Evolutionary conservation across 2,888 invertebrate species (phyloP), one percentile per base, ranked within the genome.

Genomic region (Dicyrtomina minuta): DNA sequence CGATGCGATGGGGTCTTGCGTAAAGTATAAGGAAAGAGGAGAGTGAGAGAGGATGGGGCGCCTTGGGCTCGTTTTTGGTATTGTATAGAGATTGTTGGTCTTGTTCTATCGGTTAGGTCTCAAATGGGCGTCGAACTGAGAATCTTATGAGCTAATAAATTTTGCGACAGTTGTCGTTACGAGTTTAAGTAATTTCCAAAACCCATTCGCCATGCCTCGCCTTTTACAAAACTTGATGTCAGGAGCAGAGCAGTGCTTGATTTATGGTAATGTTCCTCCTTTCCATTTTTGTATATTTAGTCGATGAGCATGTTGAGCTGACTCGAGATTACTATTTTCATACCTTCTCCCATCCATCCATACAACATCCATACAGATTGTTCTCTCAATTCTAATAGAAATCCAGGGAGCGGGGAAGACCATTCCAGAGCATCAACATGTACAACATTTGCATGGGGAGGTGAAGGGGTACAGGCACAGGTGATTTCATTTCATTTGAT

Each of bases 71-170:
- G 71, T 73, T 62, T 70, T 71, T 66, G 74, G 73, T 72, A 70
- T 72, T 75, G 72, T 72, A 72, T 71, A 68, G 65, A 62, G 69
- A 73, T 72, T 73, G 71, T 73, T 70, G 67, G 67, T 68, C 71
- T 68, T 68, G 71, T 75, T 74, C 72, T 73, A 74, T 74, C 71
- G 73, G 59, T 64, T 68, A 66, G 68, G 65, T 71, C 70, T 75
- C 64, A 68, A 78, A 78, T 78, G 76, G 78, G 78, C 77, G 77
- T 77, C 77, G 76, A 78, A 76, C 78, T 74, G 76, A 73, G 73
- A 72, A 78, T 78, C 78, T 78, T 78, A 78, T 78, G 78, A 78
- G 78, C 78, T 77, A 78, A 78, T 78, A 78, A 78, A 78, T 78
- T 78, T 78, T 78, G 78, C 76, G 77, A 78, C 78, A 78, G 78